Evolutionary conservation across 2,113 vertebrate genomes (phyloP).

Genomic region (Serinus canaria): DNA sequence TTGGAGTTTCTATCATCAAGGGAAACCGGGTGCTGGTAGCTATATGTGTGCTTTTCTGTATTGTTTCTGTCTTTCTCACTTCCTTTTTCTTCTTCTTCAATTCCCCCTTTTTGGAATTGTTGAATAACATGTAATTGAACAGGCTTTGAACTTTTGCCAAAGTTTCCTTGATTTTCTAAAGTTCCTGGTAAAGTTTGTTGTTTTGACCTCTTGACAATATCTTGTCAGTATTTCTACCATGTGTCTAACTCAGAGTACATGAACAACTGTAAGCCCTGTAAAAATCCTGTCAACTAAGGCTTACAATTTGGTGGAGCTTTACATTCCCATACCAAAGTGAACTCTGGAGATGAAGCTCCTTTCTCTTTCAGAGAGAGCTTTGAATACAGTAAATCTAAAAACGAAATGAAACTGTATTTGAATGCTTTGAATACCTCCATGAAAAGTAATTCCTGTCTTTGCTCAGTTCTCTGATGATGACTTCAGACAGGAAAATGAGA

Average conservation of each 20-base stretch:
- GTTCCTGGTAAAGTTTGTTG: not conserved
- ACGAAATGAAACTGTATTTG: not conserved
- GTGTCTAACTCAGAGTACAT: not conserved
- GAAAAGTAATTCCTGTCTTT: not conserved
- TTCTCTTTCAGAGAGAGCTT: not conserved
- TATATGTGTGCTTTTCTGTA: not conserved
- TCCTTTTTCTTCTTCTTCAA: not conserved
- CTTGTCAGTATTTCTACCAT: not conserved
- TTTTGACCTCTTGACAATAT: not conserved
- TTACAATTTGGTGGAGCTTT: not conserved
- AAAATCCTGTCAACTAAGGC: not conserved
- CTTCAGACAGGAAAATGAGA: not conserved
- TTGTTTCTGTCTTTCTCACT: not conserved
- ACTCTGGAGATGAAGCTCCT: not conserved
- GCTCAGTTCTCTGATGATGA: not conserved
- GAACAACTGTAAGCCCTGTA: not conserved
- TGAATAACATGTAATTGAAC: not conserved
- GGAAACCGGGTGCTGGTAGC: not conserved
- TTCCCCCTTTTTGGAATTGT: not conserved
- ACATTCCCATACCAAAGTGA: not conserved
- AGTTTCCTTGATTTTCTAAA: not conserved
- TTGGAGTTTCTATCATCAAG: not conserved
- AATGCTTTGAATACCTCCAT: not conserved
- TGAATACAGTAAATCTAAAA: not conserved
- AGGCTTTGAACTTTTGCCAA: not conserved